Evolutionary conservation across 2,113 vertebrate species (phyloP).

Genomic region (Panthera leo): DNA sequence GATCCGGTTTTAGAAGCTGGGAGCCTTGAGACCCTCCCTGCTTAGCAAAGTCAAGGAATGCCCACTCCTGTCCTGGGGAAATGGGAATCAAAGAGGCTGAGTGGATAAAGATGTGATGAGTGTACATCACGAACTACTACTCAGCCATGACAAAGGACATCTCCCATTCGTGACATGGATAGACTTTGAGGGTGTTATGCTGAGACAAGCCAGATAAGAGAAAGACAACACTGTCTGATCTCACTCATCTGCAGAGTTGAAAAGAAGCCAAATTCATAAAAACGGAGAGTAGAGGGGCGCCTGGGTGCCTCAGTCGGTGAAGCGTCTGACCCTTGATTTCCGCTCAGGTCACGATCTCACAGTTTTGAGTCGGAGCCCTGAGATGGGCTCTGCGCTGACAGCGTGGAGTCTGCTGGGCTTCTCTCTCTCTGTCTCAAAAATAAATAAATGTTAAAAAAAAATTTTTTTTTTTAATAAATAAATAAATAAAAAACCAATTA

Average conservation of each 20-base stretch:
- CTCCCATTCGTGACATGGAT: background rate
- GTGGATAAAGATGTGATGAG: background rate
- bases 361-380: no score
- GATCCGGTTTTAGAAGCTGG: background rate
- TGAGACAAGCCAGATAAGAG: background rate
- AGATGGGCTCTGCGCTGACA: no score
- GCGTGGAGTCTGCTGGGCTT: no score
- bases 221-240: background rate
- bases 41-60: background rate
- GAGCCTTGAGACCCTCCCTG: background rate
- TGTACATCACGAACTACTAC: background rate
- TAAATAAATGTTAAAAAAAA: no score
- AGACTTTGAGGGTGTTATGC: background rate
- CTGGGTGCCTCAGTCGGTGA: no score
- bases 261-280: background rate
- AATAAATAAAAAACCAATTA: no score
- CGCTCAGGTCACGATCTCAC: no score
- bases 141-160: background rate
- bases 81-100: background rate
- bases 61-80: no score
- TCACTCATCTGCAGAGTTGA: background rate
- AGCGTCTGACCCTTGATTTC: no score
- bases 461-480: no score
- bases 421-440: no score
- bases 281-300: background rate